Conservation (phyloP, 2,113 vertebrate genomes). For the Atherinomorus stipes region DNA sequence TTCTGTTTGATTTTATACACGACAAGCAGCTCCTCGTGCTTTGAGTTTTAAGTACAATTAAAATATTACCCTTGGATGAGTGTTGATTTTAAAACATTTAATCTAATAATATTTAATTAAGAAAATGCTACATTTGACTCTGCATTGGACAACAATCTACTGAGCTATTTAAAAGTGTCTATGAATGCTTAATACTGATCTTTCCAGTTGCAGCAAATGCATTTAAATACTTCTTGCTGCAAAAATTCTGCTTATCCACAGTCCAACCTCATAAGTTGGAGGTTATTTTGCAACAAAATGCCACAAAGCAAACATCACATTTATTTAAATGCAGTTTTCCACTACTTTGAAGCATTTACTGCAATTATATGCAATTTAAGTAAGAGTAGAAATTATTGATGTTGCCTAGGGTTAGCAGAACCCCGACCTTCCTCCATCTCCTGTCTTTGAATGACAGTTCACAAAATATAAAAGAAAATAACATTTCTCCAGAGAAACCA, state of each 20-base stretch:
- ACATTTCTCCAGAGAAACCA: slow-evolving; percentile 14
- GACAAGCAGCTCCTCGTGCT: slow-evolving; percentile 14
- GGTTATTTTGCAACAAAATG: slow-evolving; percentile 57
- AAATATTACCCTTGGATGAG: no score
- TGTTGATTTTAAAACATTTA: no score
- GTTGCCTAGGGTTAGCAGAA: slow-evolving; percentile 25
- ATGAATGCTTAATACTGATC: no score
- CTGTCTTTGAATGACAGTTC: slow-evolving; percentile 46
- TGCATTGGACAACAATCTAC: no score
- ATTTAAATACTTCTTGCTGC: no score
- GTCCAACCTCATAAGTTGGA: slow-evolving; percentile 57
- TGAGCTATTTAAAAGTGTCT: no score
- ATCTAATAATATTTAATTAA: no score
- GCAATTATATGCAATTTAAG: slow-evolving; percentile 58
- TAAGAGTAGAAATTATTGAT: slow-evolving; percentile 38
- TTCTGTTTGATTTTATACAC: slow-evolving; percentile 17
- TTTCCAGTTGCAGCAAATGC: no score
- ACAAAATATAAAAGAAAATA: slow-evolving; percentile 31
- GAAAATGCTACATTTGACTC: no score
- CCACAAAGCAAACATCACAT: slow-evolving; percentile 49
- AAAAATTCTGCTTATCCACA: slow-evolving; percentile 36
- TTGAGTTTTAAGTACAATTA: slow-evolving; percentile 12
- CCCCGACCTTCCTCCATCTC: neutral
- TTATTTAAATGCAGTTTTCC: slow-evolving; percentile 37
- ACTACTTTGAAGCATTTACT: slow-evolving; percentile 24